A percentile compares a stretch with the other conserved stretches of the same genome.
phyloP scores from a whole-genome alignment of 2,888 invertebrate species.

The Cephus pulcher region DNA sequence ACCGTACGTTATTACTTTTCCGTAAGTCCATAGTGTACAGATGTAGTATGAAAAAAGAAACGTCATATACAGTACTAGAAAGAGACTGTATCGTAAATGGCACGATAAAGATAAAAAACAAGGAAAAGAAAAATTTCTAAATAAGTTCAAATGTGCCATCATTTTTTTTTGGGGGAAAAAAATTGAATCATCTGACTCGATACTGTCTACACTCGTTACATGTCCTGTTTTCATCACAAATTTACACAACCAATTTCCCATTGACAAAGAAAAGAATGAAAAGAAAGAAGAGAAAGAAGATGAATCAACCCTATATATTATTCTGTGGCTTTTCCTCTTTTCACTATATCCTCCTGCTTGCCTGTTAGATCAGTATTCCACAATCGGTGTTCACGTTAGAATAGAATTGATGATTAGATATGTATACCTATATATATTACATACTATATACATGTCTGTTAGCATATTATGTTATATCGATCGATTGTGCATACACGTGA shows the following conservation, averaged over 20 bases:
- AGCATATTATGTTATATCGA: not conserved
- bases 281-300: not conserved
- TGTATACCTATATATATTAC: slow-evolving; percentile 21
- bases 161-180: not conserved
- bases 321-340: not conserved
- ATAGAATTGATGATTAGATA: slow-evolving; percentile 13
- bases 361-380: slow-evolving; percentile 9
- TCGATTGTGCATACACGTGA: slow-evolving; percentile 3
- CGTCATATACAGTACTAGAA: no score
- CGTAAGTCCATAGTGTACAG: not conserved
- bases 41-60: not conserved
- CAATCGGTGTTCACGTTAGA: slow-evolving; percentile 16
- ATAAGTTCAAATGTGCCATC: not conserved
- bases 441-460: not conserved
- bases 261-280: not conserved
- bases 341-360: not conserved
- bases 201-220: not conserved
- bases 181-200: not conserved
- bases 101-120: not conserved
- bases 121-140: not conserved
- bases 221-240: not conserved
- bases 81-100: no score
- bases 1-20: not conserved
- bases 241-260: not conserved
- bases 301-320: not conserved